Conservation (phyloP, 1,140 invertebrate genomes). For the Protaetia brevitarsis region DNA sequence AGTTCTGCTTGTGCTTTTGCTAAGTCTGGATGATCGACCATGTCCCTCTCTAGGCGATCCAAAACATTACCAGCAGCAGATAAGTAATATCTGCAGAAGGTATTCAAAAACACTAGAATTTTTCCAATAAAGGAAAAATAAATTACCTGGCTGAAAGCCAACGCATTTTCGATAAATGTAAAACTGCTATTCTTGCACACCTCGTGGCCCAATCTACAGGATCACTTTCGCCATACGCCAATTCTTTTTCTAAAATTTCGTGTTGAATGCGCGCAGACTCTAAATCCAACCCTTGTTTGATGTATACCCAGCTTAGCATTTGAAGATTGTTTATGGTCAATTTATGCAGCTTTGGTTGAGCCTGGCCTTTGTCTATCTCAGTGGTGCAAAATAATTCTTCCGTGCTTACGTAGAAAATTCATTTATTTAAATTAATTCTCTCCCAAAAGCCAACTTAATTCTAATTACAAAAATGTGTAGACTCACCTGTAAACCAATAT, state of each 20-base stretch:
- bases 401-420: slow-evolving; percentile 32
- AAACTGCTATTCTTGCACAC: slow-evolving; percentile 37
- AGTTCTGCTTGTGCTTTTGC: slow-evolving; percentile 38
- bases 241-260: slow-evolving; percentile 36
- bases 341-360: slow-evolving; percentile 33
- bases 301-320: slow-evolving; percentile 44
- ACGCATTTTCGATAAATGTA: slow-evolving; percentile 35
- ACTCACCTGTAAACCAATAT: slow-evolving; percentile 28
- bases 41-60: slow-evolving; percentile 35
- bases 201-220: slow-evolving; percentile 39
- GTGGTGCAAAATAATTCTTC: slow-evolving; percentile 40
- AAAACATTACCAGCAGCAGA: slow-evolving; percentile 37
- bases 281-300: slow-evolving; percentile 32
- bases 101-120: background rate
- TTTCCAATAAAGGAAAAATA: background rate
- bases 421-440: background rate
- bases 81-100: slow-evolving; percentile 40
- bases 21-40: slow-evolving; percentile 31
- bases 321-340: slow-evolving; percentile 43
- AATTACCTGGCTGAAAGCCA: slow-evolving; percentile 37
- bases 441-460: background rate
- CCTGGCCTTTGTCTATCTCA: slow-evolving; percentile 29
- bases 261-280: slow-evolving; percentile 38
- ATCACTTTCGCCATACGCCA: slow-evolving; percentile 36
- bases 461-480: background rate